Evolutionary conservation across 2,113 vertebrate species (phyloP), one percentile per base, ranked within the genome.

Genomic region (Menura novaehollandiae): DNA sequence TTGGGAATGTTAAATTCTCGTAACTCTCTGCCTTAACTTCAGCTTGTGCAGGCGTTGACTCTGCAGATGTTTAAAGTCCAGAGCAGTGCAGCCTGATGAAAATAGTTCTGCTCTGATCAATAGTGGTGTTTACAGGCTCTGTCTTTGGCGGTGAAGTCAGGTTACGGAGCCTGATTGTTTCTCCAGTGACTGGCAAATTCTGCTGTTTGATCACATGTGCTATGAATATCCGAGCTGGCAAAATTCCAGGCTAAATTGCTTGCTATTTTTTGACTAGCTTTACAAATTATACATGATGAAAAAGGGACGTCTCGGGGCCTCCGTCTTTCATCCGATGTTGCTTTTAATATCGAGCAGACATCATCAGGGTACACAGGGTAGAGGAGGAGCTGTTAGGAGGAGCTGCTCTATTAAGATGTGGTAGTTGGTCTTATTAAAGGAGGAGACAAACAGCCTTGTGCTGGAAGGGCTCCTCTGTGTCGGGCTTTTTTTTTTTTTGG

Each of bases 151-250:
- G 26, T 71, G 79, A 86, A 93, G 43, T 85, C 59, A 27, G 74
- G 47, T 83, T 90, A 73, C 0, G 1, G 7, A 91, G 76, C 76
- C 43, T 23, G 74, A 85, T 64, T 56, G 63, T 77, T 88, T 55
- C 77, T 13, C 43, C 79, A 86, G 63, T 47, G 82, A 52, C 85
- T 91, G 79, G 92, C 76, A 94, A 95, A 87, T 91, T 95, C 80
- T 72, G 58, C 72, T 92, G 44, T 94, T 92, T 88, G 79, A 63
- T 95, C 88, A 90, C 72, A 77, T 63, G 63, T 63, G 44, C 88
- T 77, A 5, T 59, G 90, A 81, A 60, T 78, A 91, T 11, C 85
- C 49, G 14, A 85, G 82, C 58, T 85, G 81, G 89, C 62, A 2
- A 76, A 85, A 82, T 77, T 85, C 94, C 82, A 80, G 82, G 15